phyloP scores from a whole-genome alignment of 2,113 vertebrate species.

The Rhegmatorhina hoffmannsi region DNA sequence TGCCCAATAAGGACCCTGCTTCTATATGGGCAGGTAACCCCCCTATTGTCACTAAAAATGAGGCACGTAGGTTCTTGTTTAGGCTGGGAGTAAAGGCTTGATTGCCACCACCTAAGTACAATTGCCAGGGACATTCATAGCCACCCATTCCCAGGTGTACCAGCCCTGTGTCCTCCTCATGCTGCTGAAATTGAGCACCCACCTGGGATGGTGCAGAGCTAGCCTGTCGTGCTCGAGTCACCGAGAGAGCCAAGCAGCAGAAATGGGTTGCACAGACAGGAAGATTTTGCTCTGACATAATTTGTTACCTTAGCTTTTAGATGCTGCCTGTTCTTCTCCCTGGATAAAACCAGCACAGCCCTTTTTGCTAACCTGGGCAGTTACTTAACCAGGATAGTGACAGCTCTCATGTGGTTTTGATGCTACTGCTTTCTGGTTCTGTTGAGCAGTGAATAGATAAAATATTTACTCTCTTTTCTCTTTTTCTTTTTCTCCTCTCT shows the following conservation, averaged over 20 bases:
- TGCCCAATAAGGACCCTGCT: not conserved
- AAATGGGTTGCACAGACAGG: not conserved
- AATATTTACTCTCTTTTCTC: not conserved
- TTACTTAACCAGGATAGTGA: not conserved
- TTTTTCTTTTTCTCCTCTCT: not conserved
- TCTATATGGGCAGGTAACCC: not conserved
- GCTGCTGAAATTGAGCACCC: not conserved
- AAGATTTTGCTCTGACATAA: not conserved
- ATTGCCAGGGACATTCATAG: not conserved
- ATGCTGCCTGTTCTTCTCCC: not conserved
- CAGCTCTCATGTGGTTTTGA: not conserved
- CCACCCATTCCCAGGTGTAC: accelerated
- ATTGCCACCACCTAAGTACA: not conserved
- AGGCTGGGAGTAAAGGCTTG: not conserved
- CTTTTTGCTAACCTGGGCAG: not conserved
- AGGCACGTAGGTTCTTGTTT: not conserved
- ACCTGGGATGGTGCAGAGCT: accelerated
- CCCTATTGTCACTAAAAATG: accelerated
- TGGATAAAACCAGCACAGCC: not conserved
- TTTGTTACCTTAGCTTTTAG: not conserved
- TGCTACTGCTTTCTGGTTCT: not conserved
- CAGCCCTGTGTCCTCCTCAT: accelerated
- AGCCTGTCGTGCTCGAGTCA: accelerated
- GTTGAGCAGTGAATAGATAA: not conserved
- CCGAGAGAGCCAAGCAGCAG: not conserved